Evolutionary conservation across 1,140 invertebrate species (phyloP), one percentile per base, ranked within the genome.

Genomic region (fruit fly (Drosophila melanogaster)): DNA sequence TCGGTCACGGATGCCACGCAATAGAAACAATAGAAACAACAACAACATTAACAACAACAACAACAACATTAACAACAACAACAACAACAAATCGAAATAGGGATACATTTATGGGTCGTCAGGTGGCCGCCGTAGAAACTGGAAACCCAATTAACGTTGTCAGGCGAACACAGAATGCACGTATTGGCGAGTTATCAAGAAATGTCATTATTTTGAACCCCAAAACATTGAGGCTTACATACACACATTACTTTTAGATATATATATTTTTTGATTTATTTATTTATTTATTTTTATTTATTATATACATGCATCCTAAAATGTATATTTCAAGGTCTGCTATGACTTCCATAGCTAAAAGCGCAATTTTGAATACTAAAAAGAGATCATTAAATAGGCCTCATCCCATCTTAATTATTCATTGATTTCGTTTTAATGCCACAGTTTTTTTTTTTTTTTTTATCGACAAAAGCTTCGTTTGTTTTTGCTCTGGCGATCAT

Each of bases 1-100:
- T 72, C 66, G 76, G 71, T 60, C 33, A 75, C 40, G 60, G 41
- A 76, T 76, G 54, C 54, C 44, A 41, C 61, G 49, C 71, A 65
- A 51, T 26, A 17, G 57, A 10, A 47, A 37, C 56, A 58, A 33
- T 33, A 3, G 6, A 10, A 33, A 33, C 33, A 22, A 22, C 19
- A 22, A 26, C 33, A 58, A 7, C 57, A 66, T n/a, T n/a, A 37
- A 37, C 35, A 37, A 37, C 35, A 35, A 35, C 8, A 35, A 1
- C 35, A 35, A 26, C 33, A 57, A 6, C 57, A 66, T n/a, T n/a
- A 37, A 37, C 35, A 37, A 37, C 35, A 35, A 35, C 8, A 35
- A 1, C 35, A 35, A 26, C 33, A 58, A 7, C 57, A 66, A 10
- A 30, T 30, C 19, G 33, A 47, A 64, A 33, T 22, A 19, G 58